Conservation (phyloP, 1,140 invertebrate genomes). For the Cydia splendana region DNA sequence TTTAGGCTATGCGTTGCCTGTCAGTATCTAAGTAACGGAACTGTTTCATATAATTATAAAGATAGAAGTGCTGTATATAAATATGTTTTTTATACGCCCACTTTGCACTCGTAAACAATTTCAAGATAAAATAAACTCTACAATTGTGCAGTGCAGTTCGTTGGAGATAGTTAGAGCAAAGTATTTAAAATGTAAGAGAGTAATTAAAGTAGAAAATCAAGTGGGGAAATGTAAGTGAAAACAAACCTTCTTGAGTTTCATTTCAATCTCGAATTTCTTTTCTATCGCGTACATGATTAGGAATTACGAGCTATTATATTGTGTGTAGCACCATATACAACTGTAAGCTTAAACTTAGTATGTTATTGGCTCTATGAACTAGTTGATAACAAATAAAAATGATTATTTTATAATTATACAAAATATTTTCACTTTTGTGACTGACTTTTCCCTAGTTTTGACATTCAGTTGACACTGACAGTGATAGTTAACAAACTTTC, state of each 20-base stretch:
- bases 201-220: constrained; percentile 4
- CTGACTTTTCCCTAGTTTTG: background rate
- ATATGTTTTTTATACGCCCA: background rate
- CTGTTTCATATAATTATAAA: too few relatives aligned
- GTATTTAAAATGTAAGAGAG: background rate
- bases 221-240: background rate
- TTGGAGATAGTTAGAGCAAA: too few relatives aligned
- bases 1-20: too few relatives aligned
- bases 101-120: background rate
- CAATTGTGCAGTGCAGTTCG: too few relatives aligned
- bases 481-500: too few relatives aligned
- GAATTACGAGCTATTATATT: background rate
- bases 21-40: too few relatives aligned
- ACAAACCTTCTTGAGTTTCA: constrained; percentile 74
- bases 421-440: constrained; percentile 20
- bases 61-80: background rate
- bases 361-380: background rate
- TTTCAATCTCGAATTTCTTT: constrained; percentile 76
- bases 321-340: background rate
- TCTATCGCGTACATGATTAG: constrained; percentile 67
- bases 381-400: background rate
- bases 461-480: background rate
- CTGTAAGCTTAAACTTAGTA: background rate
- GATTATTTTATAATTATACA: background rate
- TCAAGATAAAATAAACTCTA: background rate